Evolutionary conservation across 2,113 vertebrate species (phyloP).

Genomic region (Ciconia boyciana): DNA sequence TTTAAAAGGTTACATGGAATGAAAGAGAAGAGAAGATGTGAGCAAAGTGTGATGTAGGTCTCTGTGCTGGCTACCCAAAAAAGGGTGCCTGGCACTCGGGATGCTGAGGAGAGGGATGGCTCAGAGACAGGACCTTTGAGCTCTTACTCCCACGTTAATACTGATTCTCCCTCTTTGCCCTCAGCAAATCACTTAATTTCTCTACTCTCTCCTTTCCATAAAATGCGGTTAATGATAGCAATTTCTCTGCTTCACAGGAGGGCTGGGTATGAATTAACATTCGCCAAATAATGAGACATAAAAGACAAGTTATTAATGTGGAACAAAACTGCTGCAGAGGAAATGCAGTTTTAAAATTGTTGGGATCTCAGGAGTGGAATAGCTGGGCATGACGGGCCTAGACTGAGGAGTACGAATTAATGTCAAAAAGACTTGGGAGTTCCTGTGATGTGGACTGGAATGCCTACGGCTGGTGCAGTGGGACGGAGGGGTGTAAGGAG

Average conservation of each 20-base stretch:
- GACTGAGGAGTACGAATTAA: neutral
- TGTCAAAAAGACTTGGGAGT: neutral
- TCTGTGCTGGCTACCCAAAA: neutral
- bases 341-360: neutral
- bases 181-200: neutral
- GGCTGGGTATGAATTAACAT: neutral
- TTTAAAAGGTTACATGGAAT: neutral
- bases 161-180: neutral
- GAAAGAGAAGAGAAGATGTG: neutral
- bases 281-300: neutral
- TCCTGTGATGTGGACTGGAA: neutral
- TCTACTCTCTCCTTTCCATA: neutral
- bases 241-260: neutral
- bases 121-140: neutral
- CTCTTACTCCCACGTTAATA: accelerated
- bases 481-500: neutral
- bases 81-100: neutral
- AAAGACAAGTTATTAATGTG: neutral
- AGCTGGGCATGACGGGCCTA: neutral
- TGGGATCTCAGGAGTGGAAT: neutral
- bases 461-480: neutral
- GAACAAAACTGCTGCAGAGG: neutral
- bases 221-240: neutral
- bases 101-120: neutral
- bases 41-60: neutral